Base-by-base conservation (phyloP, 2,888 invertebrate genomes). In the Rhynchonema sp. region DNA sequence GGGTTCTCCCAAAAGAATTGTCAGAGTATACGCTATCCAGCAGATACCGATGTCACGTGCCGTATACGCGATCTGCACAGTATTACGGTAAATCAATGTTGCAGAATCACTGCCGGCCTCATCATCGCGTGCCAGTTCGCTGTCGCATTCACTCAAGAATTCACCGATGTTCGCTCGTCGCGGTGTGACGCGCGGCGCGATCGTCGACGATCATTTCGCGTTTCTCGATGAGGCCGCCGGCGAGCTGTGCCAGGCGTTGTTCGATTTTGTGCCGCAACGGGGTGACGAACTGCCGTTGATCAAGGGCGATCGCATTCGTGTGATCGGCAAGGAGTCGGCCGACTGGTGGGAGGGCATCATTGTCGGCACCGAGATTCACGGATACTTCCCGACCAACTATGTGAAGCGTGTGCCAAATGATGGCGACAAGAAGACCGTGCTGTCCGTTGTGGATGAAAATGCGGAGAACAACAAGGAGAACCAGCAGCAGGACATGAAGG, bases 271-370 rank as follows among this genome's bases (percentile, higher is more conserved):
- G 49, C 56, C 60, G 49, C 56, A 56, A 30, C 27, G 56, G 1
- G 52, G 17, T 6, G 60, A 60, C 52, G 60, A 60, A n/a, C 29
- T 60, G 27, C 30, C 25, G 26, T 28, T 59, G 55, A 55, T 13
- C 23, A 30, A n/a, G 30, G 59, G 59, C 27, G 59, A 59, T 25
- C 22, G 25, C 1, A 30, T 59, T 23, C n/a, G n/a, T 13, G 30
- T 59, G 17, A 22, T 1, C 22, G 30, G 26, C 1, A 1, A 38
- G 25, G 23, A 29, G 23, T 55, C 55, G 28, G 26, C 3, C 25
- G 28, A 58, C 30, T 58, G 58, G 58, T 58, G 58, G 58, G 29
- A 58, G 49, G 58, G 58, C n/a, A 20, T 27, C 25, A 27, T 46
- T n/a, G 3, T 57, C 25, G 49, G 49, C 52, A 38, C 27, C 2